A percentile compares a stretch with the other conserved stretches of the same genome.
phyloP scores from a whole-genome alignment of 2,888 invertebrate genomes.

The Helicoverpa assulta region DNA sequence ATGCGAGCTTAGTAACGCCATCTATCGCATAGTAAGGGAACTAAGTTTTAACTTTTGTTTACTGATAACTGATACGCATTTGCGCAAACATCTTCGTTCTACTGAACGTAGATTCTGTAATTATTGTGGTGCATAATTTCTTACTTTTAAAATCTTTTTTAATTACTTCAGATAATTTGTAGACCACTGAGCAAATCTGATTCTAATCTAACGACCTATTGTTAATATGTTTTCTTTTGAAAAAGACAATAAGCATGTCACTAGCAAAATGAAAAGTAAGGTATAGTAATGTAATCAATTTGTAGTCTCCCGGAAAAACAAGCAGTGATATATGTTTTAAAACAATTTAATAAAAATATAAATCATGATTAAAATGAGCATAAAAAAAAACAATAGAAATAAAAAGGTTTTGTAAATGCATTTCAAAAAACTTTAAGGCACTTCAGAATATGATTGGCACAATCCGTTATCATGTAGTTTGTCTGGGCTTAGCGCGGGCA shows the following conservation, averaged over 20 bases:
- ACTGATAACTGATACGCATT: no score
- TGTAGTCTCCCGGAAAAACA: not conserved
- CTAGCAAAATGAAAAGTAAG: no score
- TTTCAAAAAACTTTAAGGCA: conserved; percentile 26
- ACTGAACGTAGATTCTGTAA: no score
- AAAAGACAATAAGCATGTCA: no score
- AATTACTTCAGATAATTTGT: no score
- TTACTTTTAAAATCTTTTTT: no score
- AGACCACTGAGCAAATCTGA: no score
- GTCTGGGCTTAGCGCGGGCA: conserved; percentile 93
- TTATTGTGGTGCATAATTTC: no score
- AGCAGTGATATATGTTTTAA: conserved; percentile 3
- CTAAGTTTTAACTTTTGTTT: not conserved
- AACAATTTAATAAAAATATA: conserved; percentile 25
- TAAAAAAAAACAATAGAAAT: conserved; percentile 6
- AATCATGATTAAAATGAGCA: conserved; percentile 21
- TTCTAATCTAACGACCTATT: no score
- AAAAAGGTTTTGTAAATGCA: conserved; percentile 31
- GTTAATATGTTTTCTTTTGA: no score
- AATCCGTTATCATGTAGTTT: not conserved
- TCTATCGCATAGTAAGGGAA: conserved; percentile 12
- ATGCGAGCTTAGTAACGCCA: conserved; percentile 9
- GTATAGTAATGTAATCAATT: no score
- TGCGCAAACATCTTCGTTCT: no score
- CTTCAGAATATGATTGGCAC: not conserved